Conservation (phyloP, 2,888 invertebrate genomes). For the Pilophorus perplexus region DNA sequence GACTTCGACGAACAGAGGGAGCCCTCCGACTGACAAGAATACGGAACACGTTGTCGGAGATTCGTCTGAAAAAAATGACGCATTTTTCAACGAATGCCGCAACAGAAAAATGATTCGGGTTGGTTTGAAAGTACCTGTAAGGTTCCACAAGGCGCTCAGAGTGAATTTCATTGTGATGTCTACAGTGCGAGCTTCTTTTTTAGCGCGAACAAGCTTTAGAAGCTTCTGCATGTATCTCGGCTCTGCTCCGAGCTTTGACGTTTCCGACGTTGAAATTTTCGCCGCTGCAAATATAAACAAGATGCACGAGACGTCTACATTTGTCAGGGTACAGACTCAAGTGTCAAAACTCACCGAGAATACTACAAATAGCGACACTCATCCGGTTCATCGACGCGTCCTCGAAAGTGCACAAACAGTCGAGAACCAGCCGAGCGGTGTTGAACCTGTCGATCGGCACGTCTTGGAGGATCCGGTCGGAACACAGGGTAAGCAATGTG, state of each 20-base stretch:
- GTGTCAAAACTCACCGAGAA: conserved; percentile 60
- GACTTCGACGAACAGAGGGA: conserved; percentile 64
- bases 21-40: conserved; percentile 66
- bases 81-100: not conserved
- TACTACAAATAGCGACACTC: conserved; percentile 77
- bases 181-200: conserved; percentile 55
- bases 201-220: conserved; percentile 62
- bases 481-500: conserved; percentile 68
- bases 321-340: no score
- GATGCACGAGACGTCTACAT: no score
- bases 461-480: conserved; percentile 72
- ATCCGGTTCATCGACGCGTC: conserved; percentile 70
- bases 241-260: conserved; percentile 64
- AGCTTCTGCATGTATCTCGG: conserved; percentile 67
- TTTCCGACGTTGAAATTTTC: conserved; percentile 66
- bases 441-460: conserved; percentile 64
- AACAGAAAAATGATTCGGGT: no score
- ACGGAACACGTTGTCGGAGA: conserved; percentile 68
- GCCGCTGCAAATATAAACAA: conserved; percentile 54
- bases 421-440: conserved; percentile 69
- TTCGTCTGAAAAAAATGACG: conserved; percentile 58
- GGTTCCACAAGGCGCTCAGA: conserved; percentile 72
- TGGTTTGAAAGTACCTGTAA: conserved; percentile 61
- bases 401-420: conserved; percentile 66
- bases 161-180: conserved; percentile 75